Percentiles rank a stretch among this genome's conserved stretches.
These are phyloP conservation scores for Tricholaema leucomelas DNA, from an alignment of 2,113 vertebrate species.

Conservation along the genomic window DNA sequence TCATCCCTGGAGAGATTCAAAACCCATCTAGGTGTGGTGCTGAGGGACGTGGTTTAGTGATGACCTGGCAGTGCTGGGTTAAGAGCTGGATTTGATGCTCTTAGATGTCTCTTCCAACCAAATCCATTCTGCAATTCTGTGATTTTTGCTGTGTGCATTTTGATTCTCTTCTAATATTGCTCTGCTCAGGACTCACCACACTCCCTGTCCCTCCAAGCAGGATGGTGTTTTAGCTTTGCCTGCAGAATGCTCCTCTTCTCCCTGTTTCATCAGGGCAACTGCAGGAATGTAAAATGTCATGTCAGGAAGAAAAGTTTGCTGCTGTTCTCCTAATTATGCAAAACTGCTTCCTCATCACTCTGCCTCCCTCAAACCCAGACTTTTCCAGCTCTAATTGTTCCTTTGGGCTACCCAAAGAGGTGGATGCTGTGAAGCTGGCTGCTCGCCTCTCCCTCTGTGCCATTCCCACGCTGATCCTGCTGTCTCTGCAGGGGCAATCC, in stretches of 20 bases:
- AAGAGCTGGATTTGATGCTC: no score
- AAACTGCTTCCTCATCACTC: neutral
- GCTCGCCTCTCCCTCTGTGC: neutral
- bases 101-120: no score
- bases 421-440: neutral
- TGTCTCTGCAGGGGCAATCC: neutral
- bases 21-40: no score
- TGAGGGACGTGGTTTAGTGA: no score
- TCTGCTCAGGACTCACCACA: neutral
- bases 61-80: no score
- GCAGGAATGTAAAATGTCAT: neutral
- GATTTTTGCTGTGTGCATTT: neutral
- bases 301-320: conserved; percentile 1
- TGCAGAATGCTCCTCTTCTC: neutral
- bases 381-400: neutral
- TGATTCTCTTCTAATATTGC: neutral
- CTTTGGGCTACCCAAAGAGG: neutral
- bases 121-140: no score
- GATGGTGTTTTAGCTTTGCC: neutral
- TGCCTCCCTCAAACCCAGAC: neutral
- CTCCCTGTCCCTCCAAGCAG: neutral
- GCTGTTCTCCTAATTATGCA: neutral
- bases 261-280: neutral
- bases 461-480: fast-evolving
- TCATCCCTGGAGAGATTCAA: no score